phyloP scores from a whole-genome alignment of 2,113 vertebrate species.

The Pipa parva region DNA sequence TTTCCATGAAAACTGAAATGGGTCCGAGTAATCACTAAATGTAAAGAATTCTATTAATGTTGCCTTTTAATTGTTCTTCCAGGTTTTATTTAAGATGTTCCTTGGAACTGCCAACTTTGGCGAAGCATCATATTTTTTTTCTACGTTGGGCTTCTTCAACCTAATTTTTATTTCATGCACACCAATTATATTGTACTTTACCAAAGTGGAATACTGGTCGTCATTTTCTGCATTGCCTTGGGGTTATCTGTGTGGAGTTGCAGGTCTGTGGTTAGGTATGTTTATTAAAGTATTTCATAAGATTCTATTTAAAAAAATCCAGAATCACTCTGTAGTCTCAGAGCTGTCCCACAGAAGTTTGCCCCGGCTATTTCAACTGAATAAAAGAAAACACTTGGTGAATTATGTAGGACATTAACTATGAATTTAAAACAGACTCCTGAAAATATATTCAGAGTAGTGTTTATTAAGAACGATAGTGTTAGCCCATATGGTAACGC shows the following conservation, averaged over 20 bases:
- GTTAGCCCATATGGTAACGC: no score
- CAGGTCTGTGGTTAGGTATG: conserved; percentile 92
- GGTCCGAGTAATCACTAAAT: background rate
- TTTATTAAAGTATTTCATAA: no score
- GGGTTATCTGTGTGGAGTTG: conserved; percentile 95
- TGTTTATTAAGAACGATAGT: no score
- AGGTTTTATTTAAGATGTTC: conserved; percentile 99
- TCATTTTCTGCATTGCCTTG: conserved; percentile 90
- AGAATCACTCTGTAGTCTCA: no score
- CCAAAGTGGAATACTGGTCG: conserved; percentile 92
- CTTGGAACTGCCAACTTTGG: conserved; percentile 93
- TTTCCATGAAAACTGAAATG: no score
- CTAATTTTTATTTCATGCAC: conserved; percentile 94
- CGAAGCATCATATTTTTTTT: conserved; percentile 92
- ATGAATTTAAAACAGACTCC: no score
- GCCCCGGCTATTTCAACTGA: no score
- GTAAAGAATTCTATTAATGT: background rate
- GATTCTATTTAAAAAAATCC: no score
- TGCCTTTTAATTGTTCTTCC: conserved; percentile 15
- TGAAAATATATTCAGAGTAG: no score
- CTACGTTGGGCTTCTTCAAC: conserved; percentile 95
- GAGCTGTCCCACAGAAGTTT: no score
- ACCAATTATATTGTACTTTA: conserved; percentile 90
- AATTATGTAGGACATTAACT: no score
- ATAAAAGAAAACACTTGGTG: no score